phyloP scores from a whole-genome alignment of 1,140 invertebrate genomes.

The Chrysomallon squamiferum region DNA sequence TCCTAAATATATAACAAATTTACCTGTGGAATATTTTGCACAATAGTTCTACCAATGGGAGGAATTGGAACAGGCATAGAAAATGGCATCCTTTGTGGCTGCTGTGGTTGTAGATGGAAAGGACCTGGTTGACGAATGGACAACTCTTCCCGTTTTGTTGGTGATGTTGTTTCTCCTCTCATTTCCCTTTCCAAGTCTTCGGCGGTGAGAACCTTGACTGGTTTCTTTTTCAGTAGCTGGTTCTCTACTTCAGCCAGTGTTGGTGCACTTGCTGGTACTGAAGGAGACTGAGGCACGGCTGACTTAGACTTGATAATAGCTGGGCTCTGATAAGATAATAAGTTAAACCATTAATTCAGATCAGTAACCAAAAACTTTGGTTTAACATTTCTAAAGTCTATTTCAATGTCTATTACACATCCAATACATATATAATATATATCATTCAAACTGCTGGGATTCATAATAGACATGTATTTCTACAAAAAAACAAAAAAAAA shows the following conservation, averaged over 20 bases:
- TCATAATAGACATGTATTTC: no score
- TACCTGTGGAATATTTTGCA: slow-evolving; percentile 7
- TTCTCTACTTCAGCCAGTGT: slow-evolving; percentile 55
- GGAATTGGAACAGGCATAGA: slow-evolving; percentile 20
- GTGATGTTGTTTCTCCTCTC: slow-evolving; percentile 33
- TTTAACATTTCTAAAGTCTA: no score
- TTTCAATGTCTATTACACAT: no score
- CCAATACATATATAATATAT: no score
- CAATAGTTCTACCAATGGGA: slow-evolving; percentile 15
- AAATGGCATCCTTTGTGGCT: neutral
- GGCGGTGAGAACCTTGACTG: slow-evolving; percentile 47
- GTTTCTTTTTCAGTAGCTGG: slow-evolving; percentile 36
- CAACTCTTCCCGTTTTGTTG: slow-evolving; percentile 11
- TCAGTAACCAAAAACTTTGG: no score
- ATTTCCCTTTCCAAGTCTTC: slow-evolving; percentile 60
- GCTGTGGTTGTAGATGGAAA: slow-evolving; percentile 2
- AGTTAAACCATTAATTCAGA: no score
- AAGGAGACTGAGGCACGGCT: slow-evolving; percentile 17
- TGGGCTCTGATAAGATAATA: neutral
- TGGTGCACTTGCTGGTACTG: slow-evolving; percentile 35
- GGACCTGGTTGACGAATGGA: slow-evolving; percentile 2
- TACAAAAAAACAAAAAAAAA: no score
- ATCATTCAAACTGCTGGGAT: no score
- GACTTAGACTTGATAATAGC: neutral
- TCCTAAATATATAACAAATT: neutral